These are phyloP conservation scores for Oceanodroma tethys DNA, from an alignment of 2,113 vertebrate genomes.

Conservation along the genomic window DNA sequence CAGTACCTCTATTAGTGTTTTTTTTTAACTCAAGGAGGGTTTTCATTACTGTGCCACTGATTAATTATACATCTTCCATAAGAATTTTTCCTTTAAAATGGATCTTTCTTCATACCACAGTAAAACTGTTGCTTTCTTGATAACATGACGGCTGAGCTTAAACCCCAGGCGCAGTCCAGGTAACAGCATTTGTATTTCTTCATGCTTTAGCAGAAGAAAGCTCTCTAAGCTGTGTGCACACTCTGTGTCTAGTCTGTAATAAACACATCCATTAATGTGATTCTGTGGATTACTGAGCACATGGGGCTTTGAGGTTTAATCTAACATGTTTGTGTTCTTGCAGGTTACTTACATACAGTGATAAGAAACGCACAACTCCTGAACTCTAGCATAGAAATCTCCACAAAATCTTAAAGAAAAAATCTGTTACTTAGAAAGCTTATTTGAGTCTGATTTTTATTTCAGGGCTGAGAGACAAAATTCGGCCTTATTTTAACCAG, in stretches of 20 bases:
- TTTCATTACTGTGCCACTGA: background rate
- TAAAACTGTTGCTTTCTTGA: background rate
- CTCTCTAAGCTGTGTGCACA: background rate
- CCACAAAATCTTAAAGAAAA: background rate
- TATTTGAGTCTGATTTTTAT: background rate
- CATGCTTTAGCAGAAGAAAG: background rate
- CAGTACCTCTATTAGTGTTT: rapidly evolving
- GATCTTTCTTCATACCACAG: background rate
- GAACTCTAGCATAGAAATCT: background rate
- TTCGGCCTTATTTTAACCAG: background rate
- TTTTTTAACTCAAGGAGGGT: background rate
- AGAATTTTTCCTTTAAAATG: background rate
- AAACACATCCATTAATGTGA: background rate
- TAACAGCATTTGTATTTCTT: background rate
- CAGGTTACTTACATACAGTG: background rate
- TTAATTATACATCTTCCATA: background rate
- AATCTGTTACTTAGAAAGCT: background rate
- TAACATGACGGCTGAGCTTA: background rate
- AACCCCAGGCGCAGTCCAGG: background rate
- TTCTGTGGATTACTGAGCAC: background rate
- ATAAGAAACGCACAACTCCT: background rate
- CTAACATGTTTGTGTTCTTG: background rate
- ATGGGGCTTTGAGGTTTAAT: background rate
- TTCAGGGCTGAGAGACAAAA: background rate
- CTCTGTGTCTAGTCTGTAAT: background rate